These are phyloP conservation scores for Biston betularia DNA, from an alignment of 2,888 invertebrate species.

Conservation along the genomic window DNA sequence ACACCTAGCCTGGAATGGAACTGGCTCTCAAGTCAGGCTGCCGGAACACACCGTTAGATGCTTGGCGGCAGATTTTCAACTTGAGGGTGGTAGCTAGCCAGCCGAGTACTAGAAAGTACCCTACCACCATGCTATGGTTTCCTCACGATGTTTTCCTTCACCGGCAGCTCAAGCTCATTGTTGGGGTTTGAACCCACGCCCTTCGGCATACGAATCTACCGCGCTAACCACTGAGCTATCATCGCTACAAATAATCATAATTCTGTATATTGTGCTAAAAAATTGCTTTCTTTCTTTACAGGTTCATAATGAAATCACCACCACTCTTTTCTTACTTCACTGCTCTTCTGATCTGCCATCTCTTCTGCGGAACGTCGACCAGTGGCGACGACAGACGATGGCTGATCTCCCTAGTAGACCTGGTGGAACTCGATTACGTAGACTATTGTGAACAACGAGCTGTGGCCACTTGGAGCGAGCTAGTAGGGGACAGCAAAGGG, in stretches of 20 bases:
- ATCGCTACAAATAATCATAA: neutral
- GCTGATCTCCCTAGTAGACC: constrained; percentile 72
- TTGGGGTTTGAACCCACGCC: too few species aligned
- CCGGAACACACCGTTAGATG: too few species aligned
- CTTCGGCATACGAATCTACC: too few species aligned
- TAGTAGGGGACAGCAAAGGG: constrained; percentile 67
- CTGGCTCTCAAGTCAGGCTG: too few species aligned
- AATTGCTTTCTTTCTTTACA: constrained; percentile 49
- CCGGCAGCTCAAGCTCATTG: too few species aligned
- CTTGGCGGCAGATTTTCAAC: too few species aligned
- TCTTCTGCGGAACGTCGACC: constrained; percentile 69
- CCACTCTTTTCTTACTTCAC: constrained; percentile 64
- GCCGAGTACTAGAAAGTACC: too few species aligned
- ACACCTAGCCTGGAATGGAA: too few species aligned
- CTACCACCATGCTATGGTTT: too few species aligned
- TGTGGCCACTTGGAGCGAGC: constrained; percentile 74
- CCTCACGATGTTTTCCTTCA: too few species aligned
- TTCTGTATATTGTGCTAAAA: neutral
- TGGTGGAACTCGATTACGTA: constrained; percentile 80
- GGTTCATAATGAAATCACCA: constrained; percentile 68
- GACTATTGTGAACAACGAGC: constrained; percentile 77
- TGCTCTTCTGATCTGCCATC: constrained; percentile 60
- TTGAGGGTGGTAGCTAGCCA: too few species aligned
- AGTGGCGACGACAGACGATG: constrained; percentile 69
- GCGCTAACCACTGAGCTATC: too few species aligned